Conservation (phyloP, 2,797 vertebrate genomes). For the Poeciliopsis turneri region DNA sequence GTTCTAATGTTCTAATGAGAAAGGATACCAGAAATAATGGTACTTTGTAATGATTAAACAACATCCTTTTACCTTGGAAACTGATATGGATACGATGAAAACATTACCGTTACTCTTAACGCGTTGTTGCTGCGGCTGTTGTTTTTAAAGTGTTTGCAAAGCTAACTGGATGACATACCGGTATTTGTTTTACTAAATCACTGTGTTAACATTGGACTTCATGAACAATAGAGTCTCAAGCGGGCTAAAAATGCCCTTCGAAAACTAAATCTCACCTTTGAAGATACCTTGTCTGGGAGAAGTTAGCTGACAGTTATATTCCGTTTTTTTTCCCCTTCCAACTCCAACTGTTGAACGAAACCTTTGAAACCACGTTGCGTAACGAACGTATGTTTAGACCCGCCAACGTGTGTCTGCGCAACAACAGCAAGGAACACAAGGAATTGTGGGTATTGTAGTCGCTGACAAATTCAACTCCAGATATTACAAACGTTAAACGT, state of each 20-base stretch:
- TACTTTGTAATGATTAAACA: not conserved
- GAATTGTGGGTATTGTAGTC: conserved; percentile 63
- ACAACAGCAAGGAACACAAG: not conserved
- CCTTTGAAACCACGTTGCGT: conserved; percentile 55
- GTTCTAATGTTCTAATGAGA: not conserved
- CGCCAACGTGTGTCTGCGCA: not conserved
- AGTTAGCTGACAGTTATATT: not conserved
- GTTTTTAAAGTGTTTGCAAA: not conserved
- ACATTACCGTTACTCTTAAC: not conserved
- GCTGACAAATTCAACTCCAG: not conserved
- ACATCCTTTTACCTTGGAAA: not conserved
- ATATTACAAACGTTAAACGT: not conserved
- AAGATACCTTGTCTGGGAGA: not conserved
- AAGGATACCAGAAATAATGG: not conserved
- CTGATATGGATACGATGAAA: not conserved
- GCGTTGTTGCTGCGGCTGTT: not conserved
- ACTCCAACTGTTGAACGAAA: conserved; percentile 34
- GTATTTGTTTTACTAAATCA: not conserved
- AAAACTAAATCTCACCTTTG: conserved; percentile 26
- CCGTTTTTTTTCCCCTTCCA: conserved; percentile 5
- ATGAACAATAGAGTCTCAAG: not conserved
- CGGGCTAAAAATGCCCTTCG: not conserved
- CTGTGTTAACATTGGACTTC: not conserved
- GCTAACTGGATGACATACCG: not conserved
- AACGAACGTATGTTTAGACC: conserved; percentile 15